phyloP scores from a whole-genome alignment of 2,113 vertebrate genomes.

The Callionymus lyra region DNA sequence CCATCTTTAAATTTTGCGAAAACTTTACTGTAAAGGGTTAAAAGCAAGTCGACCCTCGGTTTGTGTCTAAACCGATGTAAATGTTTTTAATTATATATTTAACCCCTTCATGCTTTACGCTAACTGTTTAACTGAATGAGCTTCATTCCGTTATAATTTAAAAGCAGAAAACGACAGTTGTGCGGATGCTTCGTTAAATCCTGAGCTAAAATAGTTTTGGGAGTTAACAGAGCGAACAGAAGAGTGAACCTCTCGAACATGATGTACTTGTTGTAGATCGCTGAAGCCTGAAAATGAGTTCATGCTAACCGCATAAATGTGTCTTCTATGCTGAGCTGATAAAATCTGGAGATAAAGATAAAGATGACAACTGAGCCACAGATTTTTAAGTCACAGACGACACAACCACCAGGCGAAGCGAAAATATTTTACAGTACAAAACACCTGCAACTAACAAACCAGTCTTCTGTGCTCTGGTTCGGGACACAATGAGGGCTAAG shows the following conservation, averaged over 20 bases:
- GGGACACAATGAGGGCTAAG: slow-evolving; percentile 60
- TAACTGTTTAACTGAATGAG: too few relatives aligned
- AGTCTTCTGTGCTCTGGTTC: neutral
- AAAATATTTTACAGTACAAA: slow-evolving; percentile 8
- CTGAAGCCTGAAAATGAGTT: slow-evolving; percentile 8
- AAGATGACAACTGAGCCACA: too few relatives aligned
- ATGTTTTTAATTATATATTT: too few relatives aligned
- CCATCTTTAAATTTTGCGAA: too few relatives aligned
- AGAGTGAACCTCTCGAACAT: neutral
- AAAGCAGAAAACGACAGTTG: too few relatives aligned
- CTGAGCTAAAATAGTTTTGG: neutral
- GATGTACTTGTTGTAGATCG: slow-evolving; percentile 15
- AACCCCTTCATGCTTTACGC: too few relatives aligned
- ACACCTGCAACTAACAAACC: neutral
- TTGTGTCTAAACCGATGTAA: too few relatives aligned
- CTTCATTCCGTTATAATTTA: too few relatives aligned
- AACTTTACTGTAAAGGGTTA: too few relatives aligned
- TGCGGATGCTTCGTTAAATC: neutral
- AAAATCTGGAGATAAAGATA: slow-evolving; percentile 31
- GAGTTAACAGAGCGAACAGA: neutral
- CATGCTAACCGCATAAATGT: slow-evolving; percentile 32
- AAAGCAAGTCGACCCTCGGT: too few relatives aligned
- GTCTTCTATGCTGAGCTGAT: slow-evolving; percentile 50
- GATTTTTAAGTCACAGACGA: too few relatives aligned
- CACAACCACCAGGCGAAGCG: too few relatives aligned